These are phyloP conservation scores for Nesometra sesokonis DNA, from an alignment of 35 echinoderm and acorn worm genomes.

Conservation along the genomic window DNA sequence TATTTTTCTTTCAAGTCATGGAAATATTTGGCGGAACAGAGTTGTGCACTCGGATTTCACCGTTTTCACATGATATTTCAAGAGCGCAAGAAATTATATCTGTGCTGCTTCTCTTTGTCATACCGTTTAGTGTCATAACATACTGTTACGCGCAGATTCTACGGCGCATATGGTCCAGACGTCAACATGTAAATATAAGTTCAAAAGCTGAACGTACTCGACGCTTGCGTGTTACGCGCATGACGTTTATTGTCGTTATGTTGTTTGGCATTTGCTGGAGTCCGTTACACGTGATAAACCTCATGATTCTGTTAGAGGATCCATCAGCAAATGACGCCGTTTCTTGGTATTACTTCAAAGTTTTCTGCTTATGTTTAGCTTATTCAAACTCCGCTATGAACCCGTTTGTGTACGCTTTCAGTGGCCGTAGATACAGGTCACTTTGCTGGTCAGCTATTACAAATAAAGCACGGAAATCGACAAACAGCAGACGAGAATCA, in stretches of 20 bases:
- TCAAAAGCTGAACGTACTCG: slow-evolving; percentile 30
- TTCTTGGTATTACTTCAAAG: slow-evolving; percentile 17
- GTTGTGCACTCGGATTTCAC: neutral
- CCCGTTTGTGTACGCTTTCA: slow-evolving; percentile 94
- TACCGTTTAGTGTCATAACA: slow-evolving; percentile 69
- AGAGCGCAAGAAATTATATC: slow-evolving; percentile 38
- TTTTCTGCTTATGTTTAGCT: slow-evolving; percentile 77
- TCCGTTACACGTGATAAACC: slow-evolving; percentile 72
- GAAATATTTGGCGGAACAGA: neutral
- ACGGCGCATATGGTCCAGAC: slow-evolving; percentile 52
- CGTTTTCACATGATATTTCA: slow-evolving; percentile 5
- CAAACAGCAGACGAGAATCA: neutral
- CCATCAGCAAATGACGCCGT: neutral
- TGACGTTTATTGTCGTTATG: slow-evolving; percentile 83
- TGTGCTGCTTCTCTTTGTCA: slow-evolving; percentile 48
- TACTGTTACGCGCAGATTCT: slow-evolving; percentile 82
- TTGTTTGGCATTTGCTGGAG: slow-evolving; percentile 93
- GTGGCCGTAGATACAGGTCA: slow-evolving; percentile 63
- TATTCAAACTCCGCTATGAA: slow-evolving; percentile 93
- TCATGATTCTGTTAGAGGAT: slow-evolving; percentile 34
- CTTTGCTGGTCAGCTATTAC: neutral
- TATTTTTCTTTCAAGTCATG: slow-evolving; percentile 40
- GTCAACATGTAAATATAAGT: slow-evolving; percentile 36
- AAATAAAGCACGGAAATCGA: neutral
- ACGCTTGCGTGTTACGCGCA: slow-evolving; percentile 78